Evolutionary conservation across 2,888 invertebrate genomes (phyloP), one percentile per base, ranked within the genome.

Genomic region (Silvanus unidentatus): DNA sequence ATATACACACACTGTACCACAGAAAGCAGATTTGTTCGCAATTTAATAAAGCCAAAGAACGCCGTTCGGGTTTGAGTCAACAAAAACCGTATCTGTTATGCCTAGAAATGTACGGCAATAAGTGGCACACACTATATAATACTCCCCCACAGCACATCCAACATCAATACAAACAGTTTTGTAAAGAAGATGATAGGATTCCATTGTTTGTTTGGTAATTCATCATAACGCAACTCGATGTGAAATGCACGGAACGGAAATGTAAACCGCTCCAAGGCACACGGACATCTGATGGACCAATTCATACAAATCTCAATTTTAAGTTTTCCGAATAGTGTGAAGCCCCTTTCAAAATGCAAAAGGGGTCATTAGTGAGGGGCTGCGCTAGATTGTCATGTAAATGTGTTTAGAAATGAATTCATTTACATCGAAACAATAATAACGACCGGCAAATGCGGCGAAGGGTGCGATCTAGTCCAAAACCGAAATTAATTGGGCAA

Each of bases 211-310:
- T 55, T 51, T 41, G 53, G 60, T 57, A 60, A 64, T 64, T 61
- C 59, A 64, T 64, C 63, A 64, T 62, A 62, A 52, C 49, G 46
- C 43, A 42, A 29, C 22, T 53, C 13, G 52, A 56, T 56, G 50
- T 48, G n/a, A n/a, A n/a, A n/a, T n/a, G n/a, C n/a, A n/a, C 51
- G 50, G 42, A 47, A 49, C 49, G 56, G 57, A 60, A 62, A 64
- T 61, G 60, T 59, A 60, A 57, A 60, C 54, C 54, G 57, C 58
- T 58, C 53, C 54, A 44, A 55, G 60, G 48, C 54, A 59, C 55
- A 54, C 57, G 60, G 60, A 62, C 62, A 62, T 60, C 59, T 64
- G 64, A 64, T 59, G 62, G 62, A 64, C 62, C 62, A 64, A 64
- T 64, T n/a, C n/a, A n/a, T n/a, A n/a, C n/a, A n/a, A n/a, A n/a